Conservation (phyloP, 2,113 vertebrate genomes). For the Calypte anna region DNA sequence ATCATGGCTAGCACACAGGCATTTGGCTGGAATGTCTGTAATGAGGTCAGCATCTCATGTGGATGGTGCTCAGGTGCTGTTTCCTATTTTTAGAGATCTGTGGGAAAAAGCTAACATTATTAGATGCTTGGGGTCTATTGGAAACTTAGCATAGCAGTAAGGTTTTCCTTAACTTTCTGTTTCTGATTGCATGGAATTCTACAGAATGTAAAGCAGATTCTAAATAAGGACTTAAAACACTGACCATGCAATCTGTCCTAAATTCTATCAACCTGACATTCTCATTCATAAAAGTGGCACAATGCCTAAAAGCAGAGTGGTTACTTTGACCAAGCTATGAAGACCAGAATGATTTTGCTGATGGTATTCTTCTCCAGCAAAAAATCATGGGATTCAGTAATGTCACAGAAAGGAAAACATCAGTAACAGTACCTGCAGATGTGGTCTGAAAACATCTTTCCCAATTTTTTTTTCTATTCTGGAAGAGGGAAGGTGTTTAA, state of each 20-base stretch:
- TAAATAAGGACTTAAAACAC: conserved; percentile 17
- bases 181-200: neutral
- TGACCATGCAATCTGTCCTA: neutral
- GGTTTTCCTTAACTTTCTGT: conserved; percentile 29
- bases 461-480: neutral
- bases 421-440: neutral
- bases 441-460: neutral
- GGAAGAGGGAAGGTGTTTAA: neutral
- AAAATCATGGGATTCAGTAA: neutral
- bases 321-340: neutral
- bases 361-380: neutral
- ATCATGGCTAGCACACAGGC: conserved; percentile 64
- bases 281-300: neutral
- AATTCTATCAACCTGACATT: neutral
- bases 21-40: conserved; percentile 66
- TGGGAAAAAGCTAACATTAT: conserved; percentile 69
- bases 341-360: neutral
- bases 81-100: neutral
- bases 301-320: neutral
- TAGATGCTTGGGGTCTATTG: conserved; percentile 24
- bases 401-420: neutral
- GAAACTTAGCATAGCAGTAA: neutral
- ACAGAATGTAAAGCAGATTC: conserved; percentile 2
- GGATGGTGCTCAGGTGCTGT: conserved; percentile 61
- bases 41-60: conserved; percentile 71